Base-by-base conservation (phyloP, 2,113 vertebrate species). In the Euleptes europaea region DNA sequence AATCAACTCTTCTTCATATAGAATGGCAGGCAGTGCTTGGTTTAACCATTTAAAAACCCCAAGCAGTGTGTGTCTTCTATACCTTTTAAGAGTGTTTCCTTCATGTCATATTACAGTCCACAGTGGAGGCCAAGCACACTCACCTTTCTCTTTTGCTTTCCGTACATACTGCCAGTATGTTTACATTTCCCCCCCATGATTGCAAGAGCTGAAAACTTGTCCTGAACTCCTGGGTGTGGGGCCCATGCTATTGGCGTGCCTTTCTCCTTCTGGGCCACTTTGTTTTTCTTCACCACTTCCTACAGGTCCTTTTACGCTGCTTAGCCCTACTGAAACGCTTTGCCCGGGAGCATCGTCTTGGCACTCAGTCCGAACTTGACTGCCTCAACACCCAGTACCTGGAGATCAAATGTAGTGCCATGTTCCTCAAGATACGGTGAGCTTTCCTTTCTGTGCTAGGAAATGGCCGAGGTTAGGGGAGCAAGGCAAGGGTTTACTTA, bases 381-480 rank as follows among this genome's bases (percentile, higher is more conserved):
- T 76, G 69, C 12, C 96, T 97, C 85, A 97, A 97, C 82, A 90
- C 97, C 3, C 96, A 97, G 65, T 98, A 98, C 92, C 90, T 98
- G 86, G 97, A 98, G 83, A 93, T 95, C 72, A 98, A 98, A 94
- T 97, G 97, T 91, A 96, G 94, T 60, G 95, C 97, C 67, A 95
- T 97, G 92, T 92, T 97, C 70, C 96, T 98, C 78, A 98, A 97
- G 90, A 94, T 98, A 81, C 96, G 96, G 98, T 98, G 91, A 95
- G 94, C 23, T 28, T 40, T 51, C 31, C 3, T 23, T 21, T 28
- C 15, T 54, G 57, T 51, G 28, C 15, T n/a, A 3, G 38, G 26
- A 17, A 28, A 12, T 26, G 13, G 5, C 26, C 42, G 57, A 42
- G 23, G 26, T 78, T 63, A 23, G 23, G 60, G 35, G 33, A 57